These are phyloP conservation scores for Aethes cnicana DNA, from an alignment of 2,888 invertebrate genomes.

Conservation along the genomic window DNA sequence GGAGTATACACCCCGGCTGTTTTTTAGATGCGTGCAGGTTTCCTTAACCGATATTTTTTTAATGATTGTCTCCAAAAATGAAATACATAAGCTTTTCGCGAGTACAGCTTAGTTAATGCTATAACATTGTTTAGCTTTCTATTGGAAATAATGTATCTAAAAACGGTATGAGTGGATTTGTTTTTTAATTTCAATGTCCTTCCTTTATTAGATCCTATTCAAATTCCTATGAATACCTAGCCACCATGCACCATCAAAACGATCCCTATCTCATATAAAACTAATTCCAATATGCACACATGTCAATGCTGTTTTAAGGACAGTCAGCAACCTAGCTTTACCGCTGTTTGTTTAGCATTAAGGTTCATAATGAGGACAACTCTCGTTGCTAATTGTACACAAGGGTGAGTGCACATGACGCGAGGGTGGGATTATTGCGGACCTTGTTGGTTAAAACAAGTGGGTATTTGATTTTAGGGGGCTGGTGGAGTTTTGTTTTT, in stretches of 20 bases:
- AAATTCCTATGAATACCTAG: background rate
- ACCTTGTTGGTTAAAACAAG: constrained; percentile 26
- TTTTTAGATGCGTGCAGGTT: too few species aligned
- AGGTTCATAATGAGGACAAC: constrained; percentile 21
- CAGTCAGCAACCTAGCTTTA: constrained; percentile 20
- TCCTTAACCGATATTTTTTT: too few species aligned
- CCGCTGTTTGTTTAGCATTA: constrained; percentile 17
- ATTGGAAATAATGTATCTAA: too few species aligned
- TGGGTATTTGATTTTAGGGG: constrained; percentile 28
- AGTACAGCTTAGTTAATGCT: too few species aligned
- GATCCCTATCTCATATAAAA: constrained; percentile 25
- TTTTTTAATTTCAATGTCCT: too few species aligned
- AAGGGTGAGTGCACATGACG: constrained; percentile 63
- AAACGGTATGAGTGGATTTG: too few species aligned
- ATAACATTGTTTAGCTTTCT: too few species aligned
- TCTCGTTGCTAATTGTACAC: constrained; percentile 47
- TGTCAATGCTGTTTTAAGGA: constrained; percentile 15
- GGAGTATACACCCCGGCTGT: too few species aligned
- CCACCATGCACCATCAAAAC: constrained; percentile 7
- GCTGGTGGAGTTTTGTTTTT: constrained; percentile 14
- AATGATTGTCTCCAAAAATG: too few species aligned
- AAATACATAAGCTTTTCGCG: too few species aligned
- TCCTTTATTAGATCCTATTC: too few species aligned
- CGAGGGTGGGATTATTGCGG: constrained; percentile 37
- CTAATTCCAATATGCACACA: constrained; percentile 28